Percentiles rank a stretch among this genome's conserved stretches.
phyloP scores from a whole-genome alignment of 1,140 invertebrate species.

The Phocides pigmalion region DNA sequence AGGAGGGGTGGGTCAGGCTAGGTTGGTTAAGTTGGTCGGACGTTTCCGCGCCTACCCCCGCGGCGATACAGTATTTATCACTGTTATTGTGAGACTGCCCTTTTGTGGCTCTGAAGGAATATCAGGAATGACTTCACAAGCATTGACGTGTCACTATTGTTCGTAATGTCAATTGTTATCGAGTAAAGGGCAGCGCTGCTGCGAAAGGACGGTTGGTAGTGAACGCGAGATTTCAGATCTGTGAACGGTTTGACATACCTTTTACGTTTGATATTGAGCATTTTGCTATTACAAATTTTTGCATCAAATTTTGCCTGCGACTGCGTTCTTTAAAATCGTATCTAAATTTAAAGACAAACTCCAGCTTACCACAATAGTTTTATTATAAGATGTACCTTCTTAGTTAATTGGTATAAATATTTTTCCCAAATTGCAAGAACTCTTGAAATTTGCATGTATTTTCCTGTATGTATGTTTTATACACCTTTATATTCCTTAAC shows the following conservation, averaged over 20 bases:
- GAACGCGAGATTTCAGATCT: slow-evolving; percentile 29
- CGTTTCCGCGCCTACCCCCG: slow-evolving; percentile 56
- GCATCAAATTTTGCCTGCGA: no score
- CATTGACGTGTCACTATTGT: slow-evolving; percentile 50
- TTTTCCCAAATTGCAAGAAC: no score
- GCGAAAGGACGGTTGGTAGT: slow-evolving; percentile 31
- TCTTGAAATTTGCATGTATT: no score
- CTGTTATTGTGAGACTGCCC: slow-evolving; percentile 64
- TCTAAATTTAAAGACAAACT: no score
- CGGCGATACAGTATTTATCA: slow-evolving; percentile 71
- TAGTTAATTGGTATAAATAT: no score
- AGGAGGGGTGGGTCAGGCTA: slow-evolving; percentile 45
- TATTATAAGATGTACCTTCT: no score
- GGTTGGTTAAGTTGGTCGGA: slow-evolving; percentile 48
- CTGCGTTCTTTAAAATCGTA: no score
- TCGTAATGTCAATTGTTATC: slow-evolving; percentile 51
- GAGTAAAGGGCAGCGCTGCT: slow-evolving; percentile 29
- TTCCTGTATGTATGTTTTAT: no score
- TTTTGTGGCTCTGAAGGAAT: slow-evolving; percentile 57
- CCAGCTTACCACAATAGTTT: no score
- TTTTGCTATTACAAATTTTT: slow-evolving; percentile 1
- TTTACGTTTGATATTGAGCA: slow-evolving; percentile 7
- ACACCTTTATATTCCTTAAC: no score
- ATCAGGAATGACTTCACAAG: slow-evolving; percentile 47
- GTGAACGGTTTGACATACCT: slow-evolving; percentile 6